Base-by-base conservation (phyloP, 2,113 vertebrate genomes). In the Charadrius vociferus region DNA sequence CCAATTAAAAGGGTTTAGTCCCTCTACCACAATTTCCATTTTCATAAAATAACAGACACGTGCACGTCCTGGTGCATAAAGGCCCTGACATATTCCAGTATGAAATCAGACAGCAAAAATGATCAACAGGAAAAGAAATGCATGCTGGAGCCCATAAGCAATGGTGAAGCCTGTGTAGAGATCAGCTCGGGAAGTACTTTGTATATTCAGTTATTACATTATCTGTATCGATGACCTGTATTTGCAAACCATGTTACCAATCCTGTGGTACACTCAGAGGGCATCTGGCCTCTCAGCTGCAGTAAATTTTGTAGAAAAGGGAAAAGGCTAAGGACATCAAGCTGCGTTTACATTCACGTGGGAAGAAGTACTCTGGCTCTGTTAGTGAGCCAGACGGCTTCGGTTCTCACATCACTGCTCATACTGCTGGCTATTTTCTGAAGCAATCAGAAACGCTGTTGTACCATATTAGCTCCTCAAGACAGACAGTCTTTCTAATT, bases 331-430 rank as follows among this genome's bases (percentile, higher is more conserved):
- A 91, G 81, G 81, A 74, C 89, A 95, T 10, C 78, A 91, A 82
- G 87, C 89, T 95, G 86, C 12, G 0, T 45, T 96, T 86, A 30
- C 45, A 37, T 41, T 81, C 34, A 8, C 0, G 3, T 49, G 14
- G 3, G 78, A 90, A 58, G 80, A n/a, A 56, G 72, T 62, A 52
- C 81, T 65, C 81, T 90, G 97, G 78, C 89, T 95, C 84, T 80
- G 73, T 22, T 62, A 55, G 89, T 29, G 81, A 94, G 89, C 70
- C 97, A 96, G 94, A 93, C 74, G 52, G 93, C 78, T 87, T n/a
- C 0, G 4, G 63, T 73, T 97, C 91, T 97, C 94, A 87, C 96
- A 87, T 95, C 96, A 94, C 93, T 96, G 96, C 94, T 97, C 94
- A 95, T 91, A 36, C 96, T 95, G 81, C 89, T 94, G 91, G 86